These are phyloP conservation scores for Heteromyza rotundicornis DNA, from an alignment of 2,888 invertebrate genomes.

Conservation along the genomic window DNA sequence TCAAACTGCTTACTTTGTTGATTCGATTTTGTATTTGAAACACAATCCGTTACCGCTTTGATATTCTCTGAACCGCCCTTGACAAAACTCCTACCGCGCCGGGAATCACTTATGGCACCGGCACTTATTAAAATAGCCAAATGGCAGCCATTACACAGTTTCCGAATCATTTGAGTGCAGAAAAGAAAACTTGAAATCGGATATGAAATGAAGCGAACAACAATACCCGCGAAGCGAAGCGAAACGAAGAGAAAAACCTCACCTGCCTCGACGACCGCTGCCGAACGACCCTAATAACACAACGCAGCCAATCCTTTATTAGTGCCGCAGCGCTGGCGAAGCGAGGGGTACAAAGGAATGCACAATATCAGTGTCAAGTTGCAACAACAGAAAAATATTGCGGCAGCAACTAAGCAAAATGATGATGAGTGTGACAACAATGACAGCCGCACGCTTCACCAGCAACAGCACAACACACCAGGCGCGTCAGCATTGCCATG, in stretches of 20 bases:
- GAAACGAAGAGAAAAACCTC: neutral
- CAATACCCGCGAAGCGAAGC: neutral
- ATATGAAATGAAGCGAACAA: neutral
- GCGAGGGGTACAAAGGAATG: neutral
- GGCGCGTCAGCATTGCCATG: conserved; percentile 44
- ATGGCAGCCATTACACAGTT: neutral
- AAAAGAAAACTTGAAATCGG: neutral
- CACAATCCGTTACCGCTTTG: no score
- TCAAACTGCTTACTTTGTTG: no score
- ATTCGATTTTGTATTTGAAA: no score
- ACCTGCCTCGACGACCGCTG: neutral
- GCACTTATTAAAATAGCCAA: neutral
- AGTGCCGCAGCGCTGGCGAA: neutral
- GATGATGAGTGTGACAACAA: conserved; percentile 5
- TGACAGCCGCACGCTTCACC: neutral
- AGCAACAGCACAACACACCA: conserved; percentile 19
- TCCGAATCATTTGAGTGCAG: neutral
- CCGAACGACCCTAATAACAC: neutral
- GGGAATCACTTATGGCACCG: no score
- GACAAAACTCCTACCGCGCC: no score
- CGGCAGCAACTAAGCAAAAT: neutral
- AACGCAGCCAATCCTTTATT: neutral
- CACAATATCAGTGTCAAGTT: conserved; percentile 40
- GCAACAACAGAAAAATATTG: conserved; percentile 17
- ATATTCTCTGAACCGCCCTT: no score